Conservation (phyloP, 2,888 invertebrate species). For the Bimastos eiseni region DNA sequence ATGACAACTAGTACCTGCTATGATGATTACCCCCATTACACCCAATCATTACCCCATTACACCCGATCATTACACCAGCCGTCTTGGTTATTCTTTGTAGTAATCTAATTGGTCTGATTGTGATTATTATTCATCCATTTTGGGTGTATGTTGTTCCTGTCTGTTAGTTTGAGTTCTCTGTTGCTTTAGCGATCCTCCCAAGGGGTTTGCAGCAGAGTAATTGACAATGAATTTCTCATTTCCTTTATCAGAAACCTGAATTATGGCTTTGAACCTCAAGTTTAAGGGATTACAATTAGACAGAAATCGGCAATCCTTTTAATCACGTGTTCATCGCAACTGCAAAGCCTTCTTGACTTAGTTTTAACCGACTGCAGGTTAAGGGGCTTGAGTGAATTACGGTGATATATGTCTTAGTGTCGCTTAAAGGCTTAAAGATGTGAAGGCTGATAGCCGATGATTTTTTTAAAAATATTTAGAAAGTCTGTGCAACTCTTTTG, state of each 20-base stretch:
- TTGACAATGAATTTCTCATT: not conserved
- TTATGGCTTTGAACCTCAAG: not conserved
- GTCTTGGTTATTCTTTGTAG: not conserved
- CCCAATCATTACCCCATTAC: not conserved
- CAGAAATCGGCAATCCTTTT: not conserved
- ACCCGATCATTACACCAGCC: too few species aligned
- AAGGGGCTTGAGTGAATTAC: too few species aligned
- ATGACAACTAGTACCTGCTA: not conserved
- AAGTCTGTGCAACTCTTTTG: too few species aligned
- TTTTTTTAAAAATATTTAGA: too few species aligned
- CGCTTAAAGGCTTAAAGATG: too few species aligned
- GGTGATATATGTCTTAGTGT: too few species aligned
- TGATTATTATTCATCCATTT: not conserved
- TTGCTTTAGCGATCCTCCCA: not conserved
- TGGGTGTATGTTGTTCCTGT: not conserved
- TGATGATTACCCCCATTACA: not conserved
- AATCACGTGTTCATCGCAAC: not conserved
- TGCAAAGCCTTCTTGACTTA: too few species aligned
- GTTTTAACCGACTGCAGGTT: too few species aligned
- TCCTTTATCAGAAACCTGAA: not conserved
- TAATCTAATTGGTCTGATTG: not conserved
- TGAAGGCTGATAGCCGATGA: too few species aligned
- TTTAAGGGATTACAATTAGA: not conserved
- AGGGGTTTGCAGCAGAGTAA: not conserved
- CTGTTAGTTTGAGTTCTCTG: not conserved